These are phyloP conservation scores for Phrynosoma platyrhinos DNA, from an alignment of 2,113 vertebrate species.

Conservation along the genomic window DNA sequence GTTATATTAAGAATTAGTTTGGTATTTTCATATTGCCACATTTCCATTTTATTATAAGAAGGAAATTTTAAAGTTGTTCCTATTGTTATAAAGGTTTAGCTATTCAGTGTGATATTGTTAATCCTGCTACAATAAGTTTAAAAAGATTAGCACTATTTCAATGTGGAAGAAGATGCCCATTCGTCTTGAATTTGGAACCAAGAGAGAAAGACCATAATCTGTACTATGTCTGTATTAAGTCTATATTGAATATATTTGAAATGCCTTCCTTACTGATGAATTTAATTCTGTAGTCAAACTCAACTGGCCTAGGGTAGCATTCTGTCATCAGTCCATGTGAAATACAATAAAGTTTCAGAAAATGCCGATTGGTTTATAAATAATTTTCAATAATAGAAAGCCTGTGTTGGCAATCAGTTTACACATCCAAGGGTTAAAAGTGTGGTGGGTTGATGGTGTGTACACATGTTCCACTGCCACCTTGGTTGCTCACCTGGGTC, in stretches of 20 bases:
- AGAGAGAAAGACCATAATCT: too few relatives aligned
- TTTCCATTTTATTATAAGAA: slow-evolving; percentile 10
- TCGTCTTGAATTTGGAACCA: background rate
- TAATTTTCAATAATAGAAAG: background rate
- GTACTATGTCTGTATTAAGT: too few relatives aligned
- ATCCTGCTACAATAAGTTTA: background rate
- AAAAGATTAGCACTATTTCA: background rate
- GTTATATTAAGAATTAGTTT: background rate
- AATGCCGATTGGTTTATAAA: background rate
- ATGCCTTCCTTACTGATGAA: too few relatives aligned
- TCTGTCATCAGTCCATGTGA: background rate
- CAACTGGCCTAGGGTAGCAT: too few relatives aligned
- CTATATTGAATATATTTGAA: background rate
- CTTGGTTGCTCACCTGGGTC: background rate
- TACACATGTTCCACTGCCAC: background rate
- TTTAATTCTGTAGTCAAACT: background rate
- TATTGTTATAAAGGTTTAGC: background rate
- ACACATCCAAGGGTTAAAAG: background rate
- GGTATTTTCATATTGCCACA: background rate
- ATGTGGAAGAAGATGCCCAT: background rate
- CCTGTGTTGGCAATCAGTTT: background rate
- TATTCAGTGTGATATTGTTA: background rate
- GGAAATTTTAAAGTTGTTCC: background rate
- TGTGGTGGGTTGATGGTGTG: background rate
- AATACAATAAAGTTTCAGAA: background rate